A percentile compares a stretch with the other conserved stretches of the same genome.
phyloP scores from a whole-genome alignment of 2,797 vertebrate species.

The Tachyglossus aculeatus region DNA sequence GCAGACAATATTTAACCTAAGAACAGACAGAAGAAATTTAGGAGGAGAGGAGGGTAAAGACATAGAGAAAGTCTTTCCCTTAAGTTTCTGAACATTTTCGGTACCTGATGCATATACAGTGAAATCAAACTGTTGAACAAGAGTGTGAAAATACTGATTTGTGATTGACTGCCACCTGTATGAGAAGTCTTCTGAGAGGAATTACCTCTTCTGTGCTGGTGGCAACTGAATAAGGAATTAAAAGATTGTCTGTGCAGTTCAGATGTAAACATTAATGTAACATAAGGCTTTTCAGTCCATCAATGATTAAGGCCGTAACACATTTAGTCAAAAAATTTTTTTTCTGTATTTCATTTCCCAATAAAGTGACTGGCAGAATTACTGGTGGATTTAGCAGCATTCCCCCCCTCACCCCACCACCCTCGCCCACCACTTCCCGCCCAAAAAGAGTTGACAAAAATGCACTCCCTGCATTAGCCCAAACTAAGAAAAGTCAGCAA shows the following conservation, averaged over 20 bases:
- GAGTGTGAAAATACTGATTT: conserved; percentile 56
- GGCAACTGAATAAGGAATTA: conserved; percentile 50
- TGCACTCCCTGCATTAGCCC: conserved; percentile 39
- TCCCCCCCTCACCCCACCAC: no score
- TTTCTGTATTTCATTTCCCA: conserved; percentile 31
- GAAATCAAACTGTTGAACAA: conserved; percentile 31
- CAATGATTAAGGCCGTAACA: conserved; percentile 40
- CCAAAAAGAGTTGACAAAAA: no score
- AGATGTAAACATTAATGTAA: conserved; percentile 57
- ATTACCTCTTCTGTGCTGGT: conserved; percentile 57
- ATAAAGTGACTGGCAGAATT: conserved; percentile 35
- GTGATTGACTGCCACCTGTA: conserved; percentile 61
- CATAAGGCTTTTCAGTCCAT: conserved; percentile 45
- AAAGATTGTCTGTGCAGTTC: conserved; percentile 46
- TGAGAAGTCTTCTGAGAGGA: conserved; percentile 68
- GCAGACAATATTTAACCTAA: conserved; percentile 22
- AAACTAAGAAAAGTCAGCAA: conserved; percentile 22
- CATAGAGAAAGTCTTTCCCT: conserved; percentile 25
- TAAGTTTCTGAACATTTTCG: conserved; percentile 11
- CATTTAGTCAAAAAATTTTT: conserved; percentile 7
- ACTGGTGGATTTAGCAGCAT: conserved; percentile 3
- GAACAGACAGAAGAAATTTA: conserved; percentile 26
- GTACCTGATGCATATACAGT: conserved; percentile 16
- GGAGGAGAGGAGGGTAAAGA: conserved; percentile 32
- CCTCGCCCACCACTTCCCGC: no score